Conservation (phyloP, 2,888 invertebrate species). For the Epinotia brunnichana region DNA sequence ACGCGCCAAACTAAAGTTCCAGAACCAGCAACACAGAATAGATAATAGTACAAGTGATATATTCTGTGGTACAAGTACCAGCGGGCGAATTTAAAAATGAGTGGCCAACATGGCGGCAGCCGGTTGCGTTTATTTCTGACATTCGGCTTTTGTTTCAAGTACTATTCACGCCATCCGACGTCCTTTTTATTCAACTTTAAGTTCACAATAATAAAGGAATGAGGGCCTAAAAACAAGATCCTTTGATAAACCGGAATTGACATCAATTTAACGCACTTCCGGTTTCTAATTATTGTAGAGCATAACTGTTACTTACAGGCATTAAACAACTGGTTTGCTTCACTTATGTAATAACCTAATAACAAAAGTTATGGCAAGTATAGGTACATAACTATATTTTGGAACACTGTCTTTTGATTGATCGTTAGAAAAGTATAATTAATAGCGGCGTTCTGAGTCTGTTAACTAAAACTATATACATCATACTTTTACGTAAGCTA, state of each 20-base stretch:
- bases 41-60: no score
- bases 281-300: conserved; percentile 6
- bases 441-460: not conserved
- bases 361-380: not conserved
- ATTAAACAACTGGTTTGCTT: conserved; percentile 12
- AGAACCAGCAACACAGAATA: no score
- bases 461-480: not conserved
- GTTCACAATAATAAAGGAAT: not conserved
- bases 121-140: not conserved
- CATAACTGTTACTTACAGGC: not conserved
- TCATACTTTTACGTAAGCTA: conserved; percentile 14
- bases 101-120: not conserved
- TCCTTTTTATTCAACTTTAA: not conserved
- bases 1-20: not conserved
- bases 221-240: not conserved
- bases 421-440: conserved; percentile 16
- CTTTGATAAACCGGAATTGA: not conserved
- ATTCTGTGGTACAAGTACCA: no score
- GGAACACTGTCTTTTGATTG: conserved; percentile 13
- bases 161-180: not conserved
- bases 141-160: no score
- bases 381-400: not conserved
- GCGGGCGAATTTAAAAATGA: not conserved
- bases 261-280: conserved; percentile 10
- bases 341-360: conserved; percentile 9